Evolutionary conservation across 2,113 vertebrate genomes (phyloP).

Genomic region (Eurypyga helias): DNA sequence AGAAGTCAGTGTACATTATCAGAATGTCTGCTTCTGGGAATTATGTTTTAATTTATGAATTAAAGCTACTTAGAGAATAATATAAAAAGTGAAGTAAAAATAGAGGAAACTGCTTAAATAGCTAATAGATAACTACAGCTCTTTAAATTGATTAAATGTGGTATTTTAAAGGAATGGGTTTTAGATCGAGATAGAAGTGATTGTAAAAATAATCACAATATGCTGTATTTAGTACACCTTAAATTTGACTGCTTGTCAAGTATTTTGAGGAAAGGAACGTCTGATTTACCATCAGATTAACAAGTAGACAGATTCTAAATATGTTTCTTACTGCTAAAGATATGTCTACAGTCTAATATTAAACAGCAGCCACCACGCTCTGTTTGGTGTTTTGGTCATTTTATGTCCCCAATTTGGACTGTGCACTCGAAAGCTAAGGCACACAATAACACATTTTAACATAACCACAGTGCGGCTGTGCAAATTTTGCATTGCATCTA

Average conservation of each 20-base stretch:
- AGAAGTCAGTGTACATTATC: background rate
- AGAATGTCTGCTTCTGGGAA: background rate
- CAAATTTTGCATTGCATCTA: background rate
- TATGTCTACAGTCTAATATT: background rate
- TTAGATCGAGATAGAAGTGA: background rate
- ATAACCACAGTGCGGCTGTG: background rate
- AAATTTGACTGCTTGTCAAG: background rate
- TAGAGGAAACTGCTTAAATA: background rate
- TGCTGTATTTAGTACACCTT: background rate
- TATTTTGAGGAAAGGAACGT: background rate
- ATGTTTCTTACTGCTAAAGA: background rate
- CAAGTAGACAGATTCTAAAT: background rate
- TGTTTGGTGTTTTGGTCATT: background rate
- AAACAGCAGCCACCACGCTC: background rate
- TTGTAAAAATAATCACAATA: background rate
- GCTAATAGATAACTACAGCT: background rate
- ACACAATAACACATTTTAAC: background rate
- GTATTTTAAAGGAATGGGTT: background rate
- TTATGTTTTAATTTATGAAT: background rate
- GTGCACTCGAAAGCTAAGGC: background rate
- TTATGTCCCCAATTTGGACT: background rate
- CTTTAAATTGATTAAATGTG: background rate
- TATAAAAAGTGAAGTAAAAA: background rate
- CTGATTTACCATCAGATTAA: background rate
- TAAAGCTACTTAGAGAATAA: background rate